Conservation (phyloP, 2,113 vertebrate genomes). For the Empidonax traillii region DNA sequence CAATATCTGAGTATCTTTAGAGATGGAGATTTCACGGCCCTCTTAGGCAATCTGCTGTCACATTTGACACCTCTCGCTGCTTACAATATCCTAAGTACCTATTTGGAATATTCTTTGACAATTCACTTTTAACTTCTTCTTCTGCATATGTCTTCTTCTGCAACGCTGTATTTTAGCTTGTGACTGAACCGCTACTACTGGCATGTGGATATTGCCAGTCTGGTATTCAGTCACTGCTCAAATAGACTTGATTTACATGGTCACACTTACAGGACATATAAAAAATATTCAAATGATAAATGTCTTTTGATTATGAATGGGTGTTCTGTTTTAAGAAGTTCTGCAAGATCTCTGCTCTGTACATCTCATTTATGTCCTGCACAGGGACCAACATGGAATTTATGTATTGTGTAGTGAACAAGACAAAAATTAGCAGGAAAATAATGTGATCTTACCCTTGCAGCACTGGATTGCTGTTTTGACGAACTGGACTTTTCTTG, state of each 20-base stretch:
- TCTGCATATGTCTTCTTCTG: background rate
- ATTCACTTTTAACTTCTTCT: fast-evolving
- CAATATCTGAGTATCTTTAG: background rate
- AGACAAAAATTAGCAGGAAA: background rate
- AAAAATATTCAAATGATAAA: background rate
- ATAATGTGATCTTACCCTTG: background rate
- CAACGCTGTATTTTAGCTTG: background rate
- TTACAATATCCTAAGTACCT: background rate
- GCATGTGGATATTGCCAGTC: background rate
- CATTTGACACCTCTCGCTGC: background rate
- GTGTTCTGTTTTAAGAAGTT: background rate
- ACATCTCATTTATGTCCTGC: background rate
- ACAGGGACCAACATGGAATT: background rate
- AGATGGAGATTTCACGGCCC: background rate
- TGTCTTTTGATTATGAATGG: background rate
- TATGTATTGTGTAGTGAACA: background rate
- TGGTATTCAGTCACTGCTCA: background rate
- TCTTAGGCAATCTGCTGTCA: background rate
- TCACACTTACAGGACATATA: background rate
- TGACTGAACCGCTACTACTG: background rate
- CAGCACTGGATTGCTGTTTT: background rate
- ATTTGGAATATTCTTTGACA: background rate
- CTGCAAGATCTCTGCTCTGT: background rate
- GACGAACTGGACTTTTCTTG: background rate
- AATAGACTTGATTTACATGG: background rate